Evolutionary conservation across 2,113 vertebrate species (phyloP).

Genomic region (Pongo abelii): DNA sequence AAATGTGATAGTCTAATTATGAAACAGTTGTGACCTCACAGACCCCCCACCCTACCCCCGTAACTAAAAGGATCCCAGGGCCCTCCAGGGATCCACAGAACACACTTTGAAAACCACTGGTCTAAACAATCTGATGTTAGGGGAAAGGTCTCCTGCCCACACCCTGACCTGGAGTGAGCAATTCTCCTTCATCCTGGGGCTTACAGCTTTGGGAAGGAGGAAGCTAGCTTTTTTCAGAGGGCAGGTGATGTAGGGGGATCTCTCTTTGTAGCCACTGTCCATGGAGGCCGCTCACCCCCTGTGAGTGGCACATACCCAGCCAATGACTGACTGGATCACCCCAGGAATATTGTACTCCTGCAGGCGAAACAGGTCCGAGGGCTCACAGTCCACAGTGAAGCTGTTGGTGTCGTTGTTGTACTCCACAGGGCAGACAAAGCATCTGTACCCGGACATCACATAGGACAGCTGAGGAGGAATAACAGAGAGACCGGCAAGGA

Average conservation of each 20-base stretch:
- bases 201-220: neutral
- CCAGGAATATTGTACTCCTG: constrained; percentile 93
- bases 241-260: neutral
- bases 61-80: neutral
- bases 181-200: neutral
- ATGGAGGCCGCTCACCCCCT: neutral
- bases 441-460: constrained; percentile 94
- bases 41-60: neutral
- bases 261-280: neutral
- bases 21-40: neutral
- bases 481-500: neutral
- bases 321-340: constrained; percentile 90
- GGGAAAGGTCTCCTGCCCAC: neutral
- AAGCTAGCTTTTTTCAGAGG: neutral
- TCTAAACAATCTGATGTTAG: neutral
- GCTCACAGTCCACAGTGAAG: constrained; percentile 97
- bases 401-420: constrained; percentile 98
- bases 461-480: constrained; percentile 91
- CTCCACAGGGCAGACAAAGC: constrained; percentile 98
- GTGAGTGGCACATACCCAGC: constrained; percentile 89
- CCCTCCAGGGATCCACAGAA: neutral
- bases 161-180: neutral
- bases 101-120: neutral
- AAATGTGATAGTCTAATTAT: neutral
- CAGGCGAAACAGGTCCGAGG: constrained; percentile 94